Evolutionary conservation across 2,113 vertebrate species (phyloP).

Genomic region (Paedocypris sp.): DNA sequence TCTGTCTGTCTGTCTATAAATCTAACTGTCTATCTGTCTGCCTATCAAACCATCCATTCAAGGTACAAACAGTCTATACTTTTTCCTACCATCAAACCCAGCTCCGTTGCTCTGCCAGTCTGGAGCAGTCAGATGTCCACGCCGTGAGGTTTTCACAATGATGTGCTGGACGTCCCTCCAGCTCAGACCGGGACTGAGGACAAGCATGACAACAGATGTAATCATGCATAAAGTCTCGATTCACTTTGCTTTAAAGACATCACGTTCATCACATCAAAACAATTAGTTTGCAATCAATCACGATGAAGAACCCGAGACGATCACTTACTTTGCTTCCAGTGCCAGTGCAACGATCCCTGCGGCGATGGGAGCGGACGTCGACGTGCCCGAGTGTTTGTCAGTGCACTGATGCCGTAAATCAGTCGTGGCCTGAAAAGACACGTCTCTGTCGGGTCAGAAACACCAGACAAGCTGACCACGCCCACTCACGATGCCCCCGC

Average conservation of each 20-base stretch:
- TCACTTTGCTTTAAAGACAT: no score
- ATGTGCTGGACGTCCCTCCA: constrained; percentile 98
- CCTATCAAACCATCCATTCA: no score
- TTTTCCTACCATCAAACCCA: constrained; percentile 76
- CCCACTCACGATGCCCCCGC: constrained; percentile 67
- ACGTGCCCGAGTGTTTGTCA: constrained; percentile 71
- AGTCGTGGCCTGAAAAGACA: constrained; percentile 67
- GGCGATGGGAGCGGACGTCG: constrained; percentile 86
- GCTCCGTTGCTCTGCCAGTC: constrained; percentile 92
- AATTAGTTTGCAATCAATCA: no score
- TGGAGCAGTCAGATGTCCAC: constrained; percentile 75
- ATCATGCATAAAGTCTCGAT: no score
- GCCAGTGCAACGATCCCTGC: constrained; percentile 89
- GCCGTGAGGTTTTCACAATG: constrained; percentile 82
- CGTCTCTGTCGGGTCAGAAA: background rate
- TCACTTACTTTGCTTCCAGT: constrained; percentile 90
- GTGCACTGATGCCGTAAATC: constrained; percentile 78
- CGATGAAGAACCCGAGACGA: background rate
- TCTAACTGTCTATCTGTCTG: no score
- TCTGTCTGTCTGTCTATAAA: no score
- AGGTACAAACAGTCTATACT: background rate
- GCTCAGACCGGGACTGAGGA: constrained; percentile 77
- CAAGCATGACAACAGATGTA: no score
- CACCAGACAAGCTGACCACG: background rate
- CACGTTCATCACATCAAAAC: no score